Conservation (phyloP, 2,797 vertebrate species). For the Ptychadena robeensis region DNA sequence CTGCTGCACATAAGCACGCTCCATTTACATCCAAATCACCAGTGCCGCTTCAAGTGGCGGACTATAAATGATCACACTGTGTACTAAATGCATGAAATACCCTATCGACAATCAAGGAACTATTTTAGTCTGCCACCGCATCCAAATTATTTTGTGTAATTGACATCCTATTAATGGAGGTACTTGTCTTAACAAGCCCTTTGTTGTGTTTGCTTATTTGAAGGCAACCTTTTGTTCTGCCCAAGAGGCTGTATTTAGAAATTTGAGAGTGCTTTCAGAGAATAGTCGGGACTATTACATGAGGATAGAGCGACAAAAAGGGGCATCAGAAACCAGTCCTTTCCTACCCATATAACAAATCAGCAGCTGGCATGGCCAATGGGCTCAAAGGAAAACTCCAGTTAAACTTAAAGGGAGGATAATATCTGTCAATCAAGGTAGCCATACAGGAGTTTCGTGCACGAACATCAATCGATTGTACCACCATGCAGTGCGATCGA, state of each 20-base stretch:
- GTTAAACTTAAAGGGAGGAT: not conserved
- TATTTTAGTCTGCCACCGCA: constrained; percentile 31
- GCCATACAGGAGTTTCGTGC: no score
- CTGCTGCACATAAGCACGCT: not conserved
- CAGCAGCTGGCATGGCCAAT: constrained; percentile 7
- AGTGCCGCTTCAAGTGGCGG: not conserved
- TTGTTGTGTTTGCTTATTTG: constrained; percentile 45
- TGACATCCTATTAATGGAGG: constrained; percentile 39
- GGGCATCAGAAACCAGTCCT: constrained; percentile 28
- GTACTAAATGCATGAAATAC: constrained; percentile 14
- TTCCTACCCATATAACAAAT: constrained; percentile 30
- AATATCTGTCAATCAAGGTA: no score
- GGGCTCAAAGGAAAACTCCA: not conserved
- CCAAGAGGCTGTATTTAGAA: constrained; percentile 47
- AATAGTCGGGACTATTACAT: constrained; percentile 29
- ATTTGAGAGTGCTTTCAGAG: constrained; percentile 42
- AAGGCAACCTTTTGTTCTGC: constrained; percentile 51
- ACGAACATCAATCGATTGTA: no score
- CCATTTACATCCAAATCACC: no score
- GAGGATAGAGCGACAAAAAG: constrained; percentile 24
- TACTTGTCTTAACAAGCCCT: constrained; percentile 49
- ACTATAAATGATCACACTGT: not conserved
- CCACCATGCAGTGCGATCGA: no score
- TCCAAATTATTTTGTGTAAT: constrained; percentile 45
- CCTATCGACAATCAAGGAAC: not conserved